Evolutionary conservation across 1,140 invertebrate species (phyloP), one percentile per base, ranked within the genome.

Genomic region (Polyergus mexicanus): DNA sequence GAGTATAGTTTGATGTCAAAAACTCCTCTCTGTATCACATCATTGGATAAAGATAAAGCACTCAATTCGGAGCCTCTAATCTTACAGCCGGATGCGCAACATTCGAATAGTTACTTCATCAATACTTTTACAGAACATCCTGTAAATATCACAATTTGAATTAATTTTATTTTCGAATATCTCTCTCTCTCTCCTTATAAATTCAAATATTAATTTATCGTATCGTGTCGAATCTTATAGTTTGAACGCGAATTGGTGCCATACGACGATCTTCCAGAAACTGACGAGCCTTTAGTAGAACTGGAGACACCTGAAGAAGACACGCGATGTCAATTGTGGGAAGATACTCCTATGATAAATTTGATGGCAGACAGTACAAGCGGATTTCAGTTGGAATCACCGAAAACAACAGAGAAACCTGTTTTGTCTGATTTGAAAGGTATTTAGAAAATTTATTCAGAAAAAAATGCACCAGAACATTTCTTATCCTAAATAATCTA

Each of bases 211-310:
- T 28, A 28, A 28, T 22, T 66, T 25, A 7, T 60, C 5, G 25
- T 16, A 47, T 28, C 76, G 11, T 56, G 7, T 65, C 6, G 11
- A 51, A 51, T 51, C 16, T 19, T 51, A 47, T 63, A 93, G 91
- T 94, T 92, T 85, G 94, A 95, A 89, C 92, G 91, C 47, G 93
- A 95, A 85, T 83, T 95, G 58, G 92, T 95, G 60, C 94, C 94
- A 58, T 95, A 94, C 54, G 93, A 94, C 78, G 94, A 95, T 93
- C 91, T 95, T 75, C 94, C 94, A 47, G 94, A 95, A 85, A 94
- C 94, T 0, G 93, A 95, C 72, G 94, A 94, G 68, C 92, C 92
- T 11, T 84, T 94, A n/a, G 78, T 95, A 38, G 94, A 95, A 89
- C 86, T 95, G 16, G 95, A 95, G 77, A 94, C 89, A 56, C 88